Evolutionary conservation across 2,888 invertebrate species (phyloP), one percentile per base, ranked within the genome.

Genomic region (Dynastes maya): DNA sequence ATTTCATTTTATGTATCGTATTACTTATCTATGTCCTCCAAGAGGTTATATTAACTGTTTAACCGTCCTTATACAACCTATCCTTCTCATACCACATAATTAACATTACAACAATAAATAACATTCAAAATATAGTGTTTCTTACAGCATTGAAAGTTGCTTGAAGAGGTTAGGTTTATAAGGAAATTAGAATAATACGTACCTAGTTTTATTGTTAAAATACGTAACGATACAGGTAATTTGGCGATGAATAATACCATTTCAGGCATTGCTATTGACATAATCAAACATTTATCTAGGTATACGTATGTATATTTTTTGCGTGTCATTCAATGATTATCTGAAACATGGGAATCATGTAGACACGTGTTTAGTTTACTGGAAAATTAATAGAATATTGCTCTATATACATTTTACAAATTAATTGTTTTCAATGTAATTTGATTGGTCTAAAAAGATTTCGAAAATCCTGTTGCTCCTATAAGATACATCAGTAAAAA

Each of bases 11-110:
- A 40, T 22, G 40, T 32, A n/a, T 13, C 11, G 27, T 13, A 29
- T 37, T 37, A 11, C 1, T n/a, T 55, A 27, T 32, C n/a, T 11
- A 2, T n/a, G 6, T n/a, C 13, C n/a, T 16, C n/a, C 3, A n/a
- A 16, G n/a, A 53, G 1, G 53, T 16, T n/a, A 53, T n/a, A 16
- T 68, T 45, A 49, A 68, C 16, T 68, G n/a, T 37, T 68, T 68
- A 45, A 16, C 9, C 9, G 67, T 32, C 49, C 22, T 16, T 65
- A 51, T n/a, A 5, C 51, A 9, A 2, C 51, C n/a, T 5, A 9
- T n/a, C 51, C 11, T 51, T 9, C 8, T 9, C 51, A 51, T 51
- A 9, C 2, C 9, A 51, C n/a, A 5, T n/a, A n/a, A 51, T 51
- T 51, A 51, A n/a, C 53, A 53, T 53, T 53, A 53, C 11, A 2